A percentile compares a stretch with the other conserved stretches of the same genome.
Evolutionary conservation across 1,140 invertebrate genomes (phyloP).

Genomic region (Maconellicoccus hirsutus): DNA sequence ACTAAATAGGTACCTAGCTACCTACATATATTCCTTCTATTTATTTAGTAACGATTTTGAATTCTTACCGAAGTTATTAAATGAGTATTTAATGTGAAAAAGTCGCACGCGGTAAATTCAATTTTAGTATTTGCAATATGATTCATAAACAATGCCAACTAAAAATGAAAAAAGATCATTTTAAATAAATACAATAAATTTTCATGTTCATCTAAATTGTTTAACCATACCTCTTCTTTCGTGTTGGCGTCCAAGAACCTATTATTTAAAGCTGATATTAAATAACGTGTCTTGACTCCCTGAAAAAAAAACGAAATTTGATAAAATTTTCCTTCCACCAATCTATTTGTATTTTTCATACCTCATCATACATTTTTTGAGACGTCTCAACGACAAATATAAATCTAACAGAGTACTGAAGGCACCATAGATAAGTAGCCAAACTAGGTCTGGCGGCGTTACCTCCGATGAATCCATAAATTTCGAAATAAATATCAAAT

Average conservation of each 20-base stretch:
- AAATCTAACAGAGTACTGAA: conserved; percentile 22
- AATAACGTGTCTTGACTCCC: conserved; percentile 24
- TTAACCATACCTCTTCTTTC: conserved; percentile 26
- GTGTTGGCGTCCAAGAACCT: conserved; percentile 24
- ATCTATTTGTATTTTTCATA: not conserved
- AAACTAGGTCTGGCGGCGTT: conserved; percentile 13
- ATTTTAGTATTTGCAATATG: conserved; percentile 25
- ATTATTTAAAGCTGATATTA: conserved; percentile 24
- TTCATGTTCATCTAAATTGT: not conserved
- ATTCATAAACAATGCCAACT: conserved; percentile 26
- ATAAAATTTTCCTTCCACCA: no score
- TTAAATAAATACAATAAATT: no score
- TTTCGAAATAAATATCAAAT: conserved; percentile 23
- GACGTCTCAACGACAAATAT: not conserved
- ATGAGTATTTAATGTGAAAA: conserved; percentile 26
- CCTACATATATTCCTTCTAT: no score
- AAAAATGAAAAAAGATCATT: conserved; percentile 3
- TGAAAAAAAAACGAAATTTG: conserved; percentile 18
- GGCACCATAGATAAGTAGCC: conserved; percentile 19
- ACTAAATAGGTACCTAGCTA: not conserved
- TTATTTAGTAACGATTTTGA: not conserved
- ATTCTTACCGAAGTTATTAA: conserved; percentile 27
- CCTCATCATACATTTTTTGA: conserved; percentile 17
- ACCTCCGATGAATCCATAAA: conserved; percentile 16
- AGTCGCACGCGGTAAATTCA: conserved; percentile 26